Evolutionary conservation across 2,888 invertebrate species (phyloP).

Genomic region (Synergus umbraculus): DNA sequence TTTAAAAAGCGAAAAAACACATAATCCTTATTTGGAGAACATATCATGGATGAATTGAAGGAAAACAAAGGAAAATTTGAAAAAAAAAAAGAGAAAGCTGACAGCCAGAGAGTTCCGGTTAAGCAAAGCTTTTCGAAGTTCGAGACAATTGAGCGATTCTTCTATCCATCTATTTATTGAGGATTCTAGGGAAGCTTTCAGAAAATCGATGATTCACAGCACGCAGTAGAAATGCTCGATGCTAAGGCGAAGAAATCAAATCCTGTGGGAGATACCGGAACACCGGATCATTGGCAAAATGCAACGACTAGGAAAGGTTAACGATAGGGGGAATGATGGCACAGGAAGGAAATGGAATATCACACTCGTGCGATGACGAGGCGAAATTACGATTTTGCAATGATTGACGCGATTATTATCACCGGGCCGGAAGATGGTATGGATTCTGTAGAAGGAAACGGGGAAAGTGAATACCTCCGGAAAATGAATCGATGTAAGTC

Average conservation of each 20-base stretch:
- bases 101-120: conserved; percentile 51
- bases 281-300: conserved; percentile 20
- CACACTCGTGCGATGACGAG: conserved; percentile 50
- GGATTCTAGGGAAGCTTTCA: conserved; percentile 19
- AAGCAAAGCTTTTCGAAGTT: conserved; percentile 44
- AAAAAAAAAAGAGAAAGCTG: not conserved
- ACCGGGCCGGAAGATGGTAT: conserved; percentile 46
- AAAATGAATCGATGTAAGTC: conserved; percentile 57
- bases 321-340: conserved; percentile 16
- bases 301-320: conserved; percentile 42
- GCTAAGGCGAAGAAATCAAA: conserved; percentile 48
- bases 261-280: conserved; percentile 44
- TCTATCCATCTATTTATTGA: conserved; percentile 32
- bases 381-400: conserved; percentile 54
- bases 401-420: conserved; percentile 54
- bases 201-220: conserved; percentile 30
- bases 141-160: conserved; percentile 28
- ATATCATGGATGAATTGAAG: not conserved
- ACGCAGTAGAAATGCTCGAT: conserved; percentile 19
- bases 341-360: conserved; percentile 40
- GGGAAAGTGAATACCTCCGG: conserved; percentile 59
- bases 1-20: not conserved
- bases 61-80: not conserved
- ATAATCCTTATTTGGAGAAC: not conserved
- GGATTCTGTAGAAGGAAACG: conserved; percentile 49